Percentiles rank a stretch among this genome's conserved stretches.
phyloP scores from a whole-genome alignment of 2,888 invertebrate genomes.

The Apamea epomidion region DNA sequence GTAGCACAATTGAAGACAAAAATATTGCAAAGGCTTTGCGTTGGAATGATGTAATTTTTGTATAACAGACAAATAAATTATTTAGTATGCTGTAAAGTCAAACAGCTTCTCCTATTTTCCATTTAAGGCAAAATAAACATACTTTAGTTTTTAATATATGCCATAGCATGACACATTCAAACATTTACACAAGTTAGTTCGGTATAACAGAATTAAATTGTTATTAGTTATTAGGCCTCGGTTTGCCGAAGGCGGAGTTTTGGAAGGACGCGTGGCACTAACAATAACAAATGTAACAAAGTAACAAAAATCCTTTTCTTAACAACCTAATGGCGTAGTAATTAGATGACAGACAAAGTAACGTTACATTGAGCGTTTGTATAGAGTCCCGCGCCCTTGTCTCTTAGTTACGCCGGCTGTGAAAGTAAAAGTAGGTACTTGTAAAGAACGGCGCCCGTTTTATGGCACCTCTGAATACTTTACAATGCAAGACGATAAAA shows the following conservation, averaged over 20 bases:
- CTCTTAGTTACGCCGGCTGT: slow-evolving; percentile 72
- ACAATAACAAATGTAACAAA: slow-evolving; percentile 71
- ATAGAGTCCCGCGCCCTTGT: slow-evolving; percentile 72
- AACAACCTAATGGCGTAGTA: slow-evolving; percentile 74
- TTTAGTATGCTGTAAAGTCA: slow-evolving; percentile 10
- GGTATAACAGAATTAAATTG: slow-evolving; percentile 57
- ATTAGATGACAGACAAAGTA: slow-evolving; percentile 80
- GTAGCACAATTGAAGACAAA: background rate
- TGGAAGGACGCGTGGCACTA: slow-evolving; percentile 75
- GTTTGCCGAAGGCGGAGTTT: slow-evolving; percentile 60
- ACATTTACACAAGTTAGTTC: slow-evolving; percentile 59
- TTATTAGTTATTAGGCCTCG: slow-evolving; percentile 60
- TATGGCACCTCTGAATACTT: slow-evolving; percentile 70
- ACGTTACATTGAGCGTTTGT: slow-evolving; percentile 76
- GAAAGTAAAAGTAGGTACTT: slow-evolving; percentile 85
- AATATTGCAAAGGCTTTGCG: background rate
- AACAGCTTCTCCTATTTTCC: slow-evolving; percentile 24
- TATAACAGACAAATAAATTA: background rate
- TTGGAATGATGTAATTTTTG: slow-evolving; percentile 33
- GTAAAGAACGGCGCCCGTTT: slow-evolving; percentile 70
- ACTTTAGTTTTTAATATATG: slow-evolving; percentile 44
- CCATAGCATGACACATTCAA: slow-evolving; percentile 41
- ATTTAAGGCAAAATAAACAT: slow-evolving; percentile 33
- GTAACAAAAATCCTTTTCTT: slow-evolving; percentile 73
- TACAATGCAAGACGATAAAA: slow-evolving; percentile 49